Conservation (phyloP, 2,797 vertebrate species). For the Phataginus tetradactyla region DNA sequence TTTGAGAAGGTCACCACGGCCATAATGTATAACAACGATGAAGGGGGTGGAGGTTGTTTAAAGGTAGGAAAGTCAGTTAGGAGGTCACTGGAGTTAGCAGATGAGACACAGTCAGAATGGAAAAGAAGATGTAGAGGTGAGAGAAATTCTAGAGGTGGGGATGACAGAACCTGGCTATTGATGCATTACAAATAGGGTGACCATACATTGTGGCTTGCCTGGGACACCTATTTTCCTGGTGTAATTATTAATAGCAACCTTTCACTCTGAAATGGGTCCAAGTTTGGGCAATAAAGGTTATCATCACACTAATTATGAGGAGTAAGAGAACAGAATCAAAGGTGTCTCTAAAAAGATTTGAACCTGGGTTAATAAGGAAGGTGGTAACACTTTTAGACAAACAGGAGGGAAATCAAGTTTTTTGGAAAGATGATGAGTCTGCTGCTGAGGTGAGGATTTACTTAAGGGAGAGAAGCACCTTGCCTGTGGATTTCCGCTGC, state of each 20-base stretch:
- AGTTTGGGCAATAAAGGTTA: not conserved
- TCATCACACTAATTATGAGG: not conserved
- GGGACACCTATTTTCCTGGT: not conserved
- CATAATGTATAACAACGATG: not conserved
- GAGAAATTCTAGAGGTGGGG: not conserved
- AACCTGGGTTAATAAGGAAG: not conserved
- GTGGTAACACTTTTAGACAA: not conserved
- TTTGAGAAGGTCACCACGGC: not conserved
- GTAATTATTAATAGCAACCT: not conserved
- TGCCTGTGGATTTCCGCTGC: conserved; percentile 70
- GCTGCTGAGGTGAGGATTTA: not conserved
- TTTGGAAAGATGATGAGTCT: not conserved
- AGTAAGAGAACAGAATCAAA: conserved; percentile 31
- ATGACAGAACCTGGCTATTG: not conserved
- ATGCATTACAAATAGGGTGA: not conserved
- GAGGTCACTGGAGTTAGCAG: not conserved
- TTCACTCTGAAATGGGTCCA: not conserved
- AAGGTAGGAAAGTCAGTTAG: not conserved
- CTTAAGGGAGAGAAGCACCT: conserved; percentile 66
- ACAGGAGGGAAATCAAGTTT: not conserved
- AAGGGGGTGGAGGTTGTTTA: not conserved
- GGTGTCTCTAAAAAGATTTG: not conserved
- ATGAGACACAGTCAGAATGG: not conserved
- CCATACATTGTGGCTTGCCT: not conserved
- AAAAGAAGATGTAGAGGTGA: not conserved